Evolutionary conservation across 2,797 vertebrate species (phyloP), one percentile per base, ranked within the genome.

Genomic region (Dipus sagitta): DNA sequence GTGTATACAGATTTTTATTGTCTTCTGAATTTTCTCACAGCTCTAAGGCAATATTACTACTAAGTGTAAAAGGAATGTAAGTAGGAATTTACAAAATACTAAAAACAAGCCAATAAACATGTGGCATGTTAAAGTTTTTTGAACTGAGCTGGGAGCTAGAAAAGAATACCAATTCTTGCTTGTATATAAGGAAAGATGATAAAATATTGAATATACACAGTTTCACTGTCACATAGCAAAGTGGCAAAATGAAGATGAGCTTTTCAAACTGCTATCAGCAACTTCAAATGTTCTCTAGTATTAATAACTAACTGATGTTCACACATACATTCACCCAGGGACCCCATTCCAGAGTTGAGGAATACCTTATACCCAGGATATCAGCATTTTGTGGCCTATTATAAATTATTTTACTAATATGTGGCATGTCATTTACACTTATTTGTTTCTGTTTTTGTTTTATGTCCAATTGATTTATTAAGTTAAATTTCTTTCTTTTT

Each of bases 11-110:
- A 90, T 82, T 75, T 87, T 71, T 62, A 75, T 86, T 38, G 21
- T 42, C 38, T 84, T 91, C 79, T 87, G 30, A 80, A 75, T 90
- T 96, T 90, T 0, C 64, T 72, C 9, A 42, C 67, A 86, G n/a
- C 32, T 65, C 70, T 13, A 91, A 60, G 54, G 54, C 14, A 91
- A 20, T 62, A n/a, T 60, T 67, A 24, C 54, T 28, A 81, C 9
- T 67, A 82, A 72, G 67, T n/a, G 23, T 75, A 83, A 81, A 90
- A n/a, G 28, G 9, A 80, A 95, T 26, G 30, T 5, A 38, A 82
- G 6, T 79, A 92, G n/a, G 21, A 64, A 82, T 77, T 74, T 47
- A 68, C 6, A 74, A 67, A 72, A 64, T 64, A 79, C 1, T 28
- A 47, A 75, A 34, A 21, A 72, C 67, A 79, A 58, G 12, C n/a